Percentiles rank a stretch among this genome's conserved stretches.
Conservation (phyloP, 2,888 invertebrate genomes). For the Nudaria mundana region DNA sequence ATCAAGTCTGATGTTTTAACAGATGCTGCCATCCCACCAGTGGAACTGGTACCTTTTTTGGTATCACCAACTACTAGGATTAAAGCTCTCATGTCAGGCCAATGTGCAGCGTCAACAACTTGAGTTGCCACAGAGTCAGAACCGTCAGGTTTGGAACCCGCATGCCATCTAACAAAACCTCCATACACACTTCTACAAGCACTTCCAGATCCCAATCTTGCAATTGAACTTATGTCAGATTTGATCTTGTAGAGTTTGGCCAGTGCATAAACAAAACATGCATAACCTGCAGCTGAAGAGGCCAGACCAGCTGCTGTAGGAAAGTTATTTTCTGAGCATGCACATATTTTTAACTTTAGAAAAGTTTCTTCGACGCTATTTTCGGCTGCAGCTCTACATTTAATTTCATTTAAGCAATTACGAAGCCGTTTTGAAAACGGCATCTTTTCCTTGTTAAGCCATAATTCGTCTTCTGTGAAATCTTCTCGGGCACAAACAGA, state of each 20-base stretch:
- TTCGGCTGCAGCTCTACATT: conserved; percentile 59
- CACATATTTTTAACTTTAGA: conserved; percentile 87
- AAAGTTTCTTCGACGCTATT: conserved; percentile 62
- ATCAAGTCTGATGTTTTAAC: conserved; percentile 92
- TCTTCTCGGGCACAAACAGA: conserved; percentile 87
- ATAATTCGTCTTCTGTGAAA: conserved; percentile 89
- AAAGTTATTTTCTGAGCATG: conserved; percentile 97
- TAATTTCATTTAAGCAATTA: conserved; percentile 84
- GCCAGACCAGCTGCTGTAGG: conserved; percentile 99
- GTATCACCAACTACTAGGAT: conserved; percentile 93
- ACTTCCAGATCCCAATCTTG: conserved; percentile 95
- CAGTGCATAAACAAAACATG: conserved; percentile 92
- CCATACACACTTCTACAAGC: conserved; percentile 97
- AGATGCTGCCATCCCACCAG: conserved; percentile 92
- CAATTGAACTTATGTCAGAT: conserved; percentile 88
- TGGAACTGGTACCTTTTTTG: conserved; percentile 92
- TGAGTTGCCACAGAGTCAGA: conserved; percentile 89
- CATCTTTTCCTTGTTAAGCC: conserved; percentile 94
- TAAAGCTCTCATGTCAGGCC: conserved; percentile 94
- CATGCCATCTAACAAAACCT: conserved; percentile 97
- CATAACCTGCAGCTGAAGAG: conserved; percentile 99
- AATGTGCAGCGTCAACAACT: conserved; percentile 87
- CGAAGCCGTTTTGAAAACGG: conserved; percentile 86
- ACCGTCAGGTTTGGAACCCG: conserved; percentile 84
- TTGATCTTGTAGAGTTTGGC: conserved; percentile 88